A percentile compares a stretch with the other conserved stretches of the same genome.
phyloP scores from a whole-genome alignment of 2,797 vertebrate species.

The Pogonophryne albipinna region DNA sequence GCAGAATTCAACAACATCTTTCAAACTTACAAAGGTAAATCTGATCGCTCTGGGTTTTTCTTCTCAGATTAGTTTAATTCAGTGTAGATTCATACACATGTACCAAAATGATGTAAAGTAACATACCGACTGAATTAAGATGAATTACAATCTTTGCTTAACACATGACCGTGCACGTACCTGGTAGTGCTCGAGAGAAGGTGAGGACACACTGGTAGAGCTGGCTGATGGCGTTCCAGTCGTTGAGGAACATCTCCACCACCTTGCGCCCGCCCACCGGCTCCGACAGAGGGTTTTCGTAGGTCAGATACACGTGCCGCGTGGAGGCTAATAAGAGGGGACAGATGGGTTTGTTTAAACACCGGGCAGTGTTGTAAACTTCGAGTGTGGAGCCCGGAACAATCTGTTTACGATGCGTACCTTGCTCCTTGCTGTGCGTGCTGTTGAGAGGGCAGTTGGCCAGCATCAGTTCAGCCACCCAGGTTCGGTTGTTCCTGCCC shows the following conservation, averaged over 20 bases:
- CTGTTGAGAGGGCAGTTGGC: conserved; percentile 96
- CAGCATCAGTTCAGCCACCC: conserved; percentile 97
- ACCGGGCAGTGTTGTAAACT: not conserved
- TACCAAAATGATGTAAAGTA: not conserved
- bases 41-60: not conserved
- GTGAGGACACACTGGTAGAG: conserved; percentile 98
- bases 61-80: not conserved
- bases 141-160: not conserved
- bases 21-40: not conserved
- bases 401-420: conserved; percentile 67
- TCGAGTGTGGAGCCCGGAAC: not conserved
- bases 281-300: conserved; percentile 97
- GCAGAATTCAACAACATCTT: not conserved
- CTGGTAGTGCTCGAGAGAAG: conserved; percentile 93
- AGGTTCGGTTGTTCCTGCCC: conserved; percentile 98
- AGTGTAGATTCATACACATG: not conserved
- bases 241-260: conserved; percentile 98
- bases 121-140: not conserved
- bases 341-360: conserved; percentile 36
- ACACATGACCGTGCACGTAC: conserved; percentile 73
- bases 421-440: conserved; percentile 95
- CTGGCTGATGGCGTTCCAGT: conserved; percentile 96
- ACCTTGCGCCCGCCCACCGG: conserved; percentile 98
- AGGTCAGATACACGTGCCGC: conserved; percentile 96
- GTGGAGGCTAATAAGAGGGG: conserved; percentile 86